Percentiles rank a stretch among this genome's conserved stretches.
phyloP scores from a whole-genome alignment of 2,113 vertebrate species.

The Lophura nycthemera region DNA sequence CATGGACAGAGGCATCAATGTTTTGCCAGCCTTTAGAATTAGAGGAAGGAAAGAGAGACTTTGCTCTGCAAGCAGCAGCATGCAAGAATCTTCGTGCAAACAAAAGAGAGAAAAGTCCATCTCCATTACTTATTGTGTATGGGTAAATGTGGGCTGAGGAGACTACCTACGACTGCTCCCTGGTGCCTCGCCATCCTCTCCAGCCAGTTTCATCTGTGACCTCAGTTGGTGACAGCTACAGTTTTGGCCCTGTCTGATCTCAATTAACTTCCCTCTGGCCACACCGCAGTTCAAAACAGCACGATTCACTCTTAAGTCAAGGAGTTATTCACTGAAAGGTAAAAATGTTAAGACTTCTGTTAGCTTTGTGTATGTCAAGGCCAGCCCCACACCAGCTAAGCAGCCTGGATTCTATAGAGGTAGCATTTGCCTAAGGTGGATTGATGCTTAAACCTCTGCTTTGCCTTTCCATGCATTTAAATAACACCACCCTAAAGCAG shows the following conservation, averaged over 20 bases:
- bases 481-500: neutral
- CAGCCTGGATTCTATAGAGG: neutral
- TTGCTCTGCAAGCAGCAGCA: neutral
- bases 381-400: neutral
- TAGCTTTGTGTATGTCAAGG: neutral
- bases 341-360: neutral
- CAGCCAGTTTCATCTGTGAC: constrained; percentile 7
- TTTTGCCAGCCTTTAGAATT: neutral
- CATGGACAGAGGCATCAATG: neutral
- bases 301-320: fast-evolving
- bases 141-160: neutral
- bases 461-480: neutral
- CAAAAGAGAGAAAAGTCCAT: neutral
- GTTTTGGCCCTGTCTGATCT: neutral
- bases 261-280: constrained; percentile 29
- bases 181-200: neutral
- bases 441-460: neutral
- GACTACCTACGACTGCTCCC: neutral
- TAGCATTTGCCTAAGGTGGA: neutral
- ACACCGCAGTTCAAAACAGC: neutral
- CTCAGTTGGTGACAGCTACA: neutral
- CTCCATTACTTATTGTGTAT: neutral
- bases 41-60: neutral
- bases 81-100: neutral
- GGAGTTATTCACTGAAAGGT: neutral